A percentile compares a stretch with the other conserved stretches of the same genome.
phyloP scores from a whole-genome alignment of 2,888 invertebrate species.

The Himalopsyche kuldschensis region DNA sequence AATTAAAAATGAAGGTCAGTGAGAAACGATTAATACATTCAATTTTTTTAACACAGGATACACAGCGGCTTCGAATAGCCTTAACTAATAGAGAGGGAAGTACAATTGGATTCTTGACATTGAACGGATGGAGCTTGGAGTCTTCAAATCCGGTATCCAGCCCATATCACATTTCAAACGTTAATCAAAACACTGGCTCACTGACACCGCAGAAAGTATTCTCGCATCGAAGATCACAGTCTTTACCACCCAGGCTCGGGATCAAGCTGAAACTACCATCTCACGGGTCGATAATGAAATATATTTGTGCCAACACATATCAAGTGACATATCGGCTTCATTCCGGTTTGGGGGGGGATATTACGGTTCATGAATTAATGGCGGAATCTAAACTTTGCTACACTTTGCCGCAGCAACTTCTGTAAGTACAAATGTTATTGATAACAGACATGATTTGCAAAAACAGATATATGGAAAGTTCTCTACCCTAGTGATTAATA shows the following conservation, averaged over 20 bases:
- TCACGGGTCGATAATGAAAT: slow-evolving; percentile 70
- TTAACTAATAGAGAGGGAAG: slow-evolving; percentile 63
- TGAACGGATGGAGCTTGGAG: slow-evolving; percentile 85
- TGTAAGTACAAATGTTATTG: slow-evolving; percentile 63
- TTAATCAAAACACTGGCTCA: slow-evolving; percentile 47
- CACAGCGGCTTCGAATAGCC: slow-evolving; percentile 62
- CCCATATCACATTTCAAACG: slow-evolving; percentile 69
- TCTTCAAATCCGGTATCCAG: slow-evolving; percentile 72
- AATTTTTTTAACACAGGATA: slow-evolving; percentile 47
- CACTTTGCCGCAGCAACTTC: slow-evolving; percentile 80
- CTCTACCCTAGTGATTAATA: too few relatives aligned
- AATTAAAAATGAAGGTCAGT: too few relatives aligned
- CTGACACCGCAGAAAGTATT: slow-evolving; percentile 51
- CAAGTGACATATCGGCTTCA: slow-evolving; percentile 83
- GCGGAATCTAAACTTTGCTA: slow-evolving; percentile 86
- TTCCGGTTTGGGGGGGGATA: slow-evolving; percentile 88
- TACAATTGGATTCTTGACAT: slow-evolving; percentile 80
- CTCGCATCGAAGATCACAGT: slow-evolving; percentile 73
- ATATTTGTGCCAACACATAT: slow-evolving; percentile 74
- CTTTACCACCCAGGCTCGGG: slow-evolving; percentile 79
- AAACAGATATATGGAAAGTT: background rate
- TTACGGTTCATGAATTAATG: slow-evolving; percentile 91
- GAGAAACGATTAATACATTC: too few relatives aligned
- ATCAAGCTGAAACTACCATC: slow-evolving; percentile 80
- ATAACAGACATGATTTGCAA: background rate